Evolutionary conservation across 2,113 vertebrate species (phyloP).

Genomic region (Pituophis catenifer): DNA sequence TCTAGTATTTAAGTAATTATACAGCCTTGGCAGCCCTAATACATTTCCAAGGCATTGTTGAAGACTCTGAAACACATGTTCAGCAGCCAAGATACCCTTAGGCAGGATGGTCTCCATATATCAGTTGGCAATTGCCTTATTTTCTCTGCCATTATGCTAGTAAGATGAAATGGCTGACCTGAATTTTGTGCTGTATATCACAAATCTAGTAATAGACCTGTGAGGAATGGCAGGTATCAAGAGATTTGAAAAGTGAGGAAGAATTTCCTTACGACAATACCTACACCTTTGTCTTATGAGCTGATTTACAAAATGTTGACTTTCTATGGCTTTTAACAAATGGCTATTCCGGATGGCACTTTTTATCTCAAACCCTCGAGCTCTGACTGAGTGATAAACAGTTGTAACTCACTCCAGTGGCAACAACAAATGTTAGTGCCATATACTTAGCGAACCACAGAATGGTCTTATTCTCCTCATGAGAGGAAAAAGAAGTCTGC

Average conservation of each 20-base stretch:
- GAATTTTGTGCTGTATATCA: neutral
- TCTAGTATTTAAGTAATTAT: neutral
- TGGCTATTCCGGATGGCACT: neutral
- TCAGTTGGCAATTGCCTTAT: neutral
- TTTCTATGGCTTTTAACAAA: neutral
- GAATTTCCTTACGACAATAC: neutral
- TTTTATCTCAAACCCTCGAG: neutral
- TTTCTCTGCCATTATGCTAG: neutral
- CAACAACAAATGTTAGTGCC: neutral
- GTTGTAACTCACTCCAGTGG: neutral
- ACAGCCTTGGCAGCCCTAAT: neutral
- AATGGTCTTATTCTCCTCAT: neutral
- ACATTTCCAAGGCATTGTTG: neutral
- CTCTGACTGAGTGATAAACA: neutral
- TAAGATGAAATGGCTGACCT: neutral
- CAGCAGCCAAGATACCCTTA: neutral
- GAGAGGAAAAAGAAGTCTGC: neutral
- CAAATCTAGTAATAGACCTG: neutral
- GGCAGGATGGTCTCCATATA: neutral
- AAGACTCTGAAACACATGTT: neutral
- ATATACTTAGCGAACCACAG: neutral
- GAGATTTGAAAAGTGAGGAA: neutral
- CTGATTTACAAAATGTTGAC: neutral
- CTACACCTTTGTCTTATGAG: neutral
- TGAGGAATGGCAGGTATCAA: neutral